These are phyloP conservation scores for Parnassius smintheus DNA, from an alignment of 2,888 invertebrate species.

Conservation along the genomic window DNA sequence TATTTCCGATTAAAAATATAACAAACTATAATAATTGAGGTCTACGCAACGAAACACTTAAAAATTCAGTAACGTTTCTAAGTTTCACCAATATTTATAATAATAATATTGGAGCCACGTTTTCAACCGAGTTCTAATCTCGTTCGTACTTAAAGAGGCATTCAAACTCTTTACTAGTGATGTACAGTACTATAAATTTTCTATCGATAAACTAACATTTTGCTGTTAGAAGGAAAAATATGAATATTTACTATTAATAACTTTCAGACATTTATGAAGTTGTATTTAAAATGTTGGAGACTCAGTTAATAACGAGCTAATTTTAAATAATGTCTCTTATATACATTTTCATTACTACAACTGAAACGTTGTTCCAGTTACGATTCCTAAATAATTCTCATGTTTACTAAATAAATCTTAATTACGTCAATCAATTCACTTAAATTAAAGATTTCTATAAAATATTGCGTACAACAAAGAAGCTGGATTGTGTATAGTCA, in stretches of 20 bases:
- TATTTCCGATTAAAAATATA: no score
- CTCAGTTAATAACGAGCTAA: conserved; percentile 3
- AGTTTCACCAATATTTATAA: background rate
- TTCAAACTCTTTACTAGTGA: background rate
- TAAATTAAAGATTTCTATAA: background rate
- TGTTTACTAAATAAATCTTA: background rate
- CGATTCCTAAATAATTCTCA: conserved; percentile 4
- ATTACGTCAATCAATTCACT: background rate
- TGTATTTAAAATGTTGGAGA: background rate
- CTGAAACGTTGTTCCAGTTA: background rate
- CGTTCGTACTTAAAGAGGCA: background rate
- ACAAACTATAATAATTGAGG: background rate
- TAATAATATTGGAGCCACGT: background rate
- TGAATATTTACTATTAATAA: no score
- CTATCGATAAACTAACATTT: background rate
- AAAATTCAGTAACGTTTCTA: no score
- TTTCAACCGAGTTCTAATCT: conserved; percentile 6
- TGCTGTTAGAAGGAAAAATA: no score
- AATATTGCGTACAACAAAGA: background rate
- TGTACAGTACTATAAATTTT: background rate
- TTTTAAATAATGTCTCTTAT: conserved; percentile 3
- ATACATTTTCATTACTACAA: conserved; percentile 3
- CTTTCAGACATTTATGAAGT: no score
- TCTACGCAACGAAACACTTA: background rate
- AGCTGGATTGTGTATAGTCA: background rate